Evolutionary conservation across 2,888 invertebrate genomes (phyloP), one percentile per base, ranked within the genome.

Genomic region (Nebria salina): DNA sequence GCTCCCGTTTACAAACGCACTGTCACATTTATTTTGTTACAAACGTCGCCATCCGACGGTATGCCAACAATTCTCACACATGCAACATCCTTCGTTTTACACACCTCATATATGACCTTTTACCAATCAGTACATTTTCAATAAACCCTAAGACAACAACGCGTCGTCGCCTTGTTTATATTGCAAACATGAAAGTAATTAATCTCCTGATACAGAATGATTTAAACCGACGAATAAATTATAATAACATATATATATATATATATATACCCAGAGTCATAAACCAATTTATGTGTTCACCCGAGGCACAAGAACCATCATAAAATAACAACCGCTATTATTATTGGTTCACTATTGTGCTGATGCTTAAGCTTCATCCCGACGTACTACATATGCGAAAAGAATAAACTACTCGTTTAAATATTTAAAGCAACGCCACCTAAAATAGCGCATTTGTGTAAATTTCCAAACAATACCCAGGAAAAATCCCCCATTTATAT

Each of bases 21-120:
- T 82, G 80, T 77, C 76, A 82, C 81, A 78, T 82, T 83, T 74
- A 64, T 75, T 70, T 70, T 34, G 15, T 34, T 13, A 66, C 66
- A n/a, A 66, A 26, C 26, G 15, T 70, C 70, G 34, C 70, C 66
- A 66, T 25, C 66, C 66, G 65, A 15, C 68, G 68, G 15, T 9
- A 68, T 15, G 20, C 13, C 68, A 68, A 25, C 68, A n/a, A 68
- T 68, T 15, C 9, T 8, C 54, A 54, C 54, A 54, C 8, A 9
- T 43, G 43, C 43, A 43, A 0, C 6, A 6, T 43, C 9, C 6
- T 43, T 43, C 43, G 9, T 9, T 43, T 6, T 9, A 2, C 54
- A 54, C 13, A 54, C 54, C 0, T 34, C 5, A 34, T 34, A 34
- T 34, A 34, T 5, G 34, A 34, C 4, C 34, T 34, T 34, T 34